Conservation (phyloP, 2,797 vertebrate genomes). For the Tachyglossus aculeatus region DNA sequence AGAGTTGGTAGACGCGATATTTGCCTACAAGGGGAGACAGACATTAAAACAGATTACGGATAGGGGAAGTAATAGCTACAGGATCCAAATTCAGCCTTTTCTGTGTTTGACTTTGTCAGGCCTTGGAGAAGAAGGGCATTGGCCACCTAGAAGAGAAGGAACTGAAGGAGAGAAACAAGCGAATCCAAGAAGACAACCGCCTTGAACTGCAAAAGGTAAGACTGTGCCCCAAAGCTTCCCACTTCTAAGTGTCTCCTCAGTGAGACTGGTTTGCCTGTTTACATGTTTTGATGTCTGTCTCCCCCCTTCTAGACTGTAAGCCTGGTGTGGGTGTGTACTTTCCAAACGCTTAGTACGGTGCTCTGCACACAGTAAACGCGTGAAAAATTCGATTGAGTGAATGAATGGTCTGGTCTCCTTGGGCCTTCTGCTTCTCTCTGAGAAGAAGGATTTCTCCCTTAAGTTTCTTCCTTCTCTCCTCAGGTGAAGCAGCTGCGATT, state of each 20-base stretch:
- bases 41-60: no score
- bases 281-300: no score
- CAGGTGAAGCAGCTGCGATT: slow-evolving; percentile 96
- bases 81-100: rapidly evolving
- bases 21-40: no score
- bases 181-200: slow-evolving; percentile 96
- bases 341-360: no score
- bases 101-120: slow-evolving; percentile 68
- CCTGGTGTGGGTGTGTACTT: no score
- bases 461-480: rapidly evolving
- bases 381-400: no score
- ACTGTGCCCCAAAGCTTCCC: rapidly evolving
- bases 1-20: no score
- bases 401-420: background rate
- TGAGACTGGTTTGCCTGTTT: background rate
- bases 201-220: slow-evolving; percentile 94
- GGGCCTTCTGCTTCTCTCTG: background rate
- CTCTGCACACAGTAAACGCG: no score
- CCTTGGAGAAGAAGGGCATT: slow-evolving; percentile 93
- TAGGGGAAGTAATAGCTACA: no score
- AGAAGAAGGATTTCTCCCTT: no score
- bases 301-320: no score
- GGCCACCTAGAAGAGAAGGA: slow-evolving; percentile 94
- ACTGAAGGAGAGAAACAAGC: slow-evolving; percentile 94
- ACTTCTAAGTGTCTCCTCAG: rapidly evolving